phyloP scores from a whole-genome alignment of 2,888 invertebrate species.

The Caenorhabditis afra region DNA sequence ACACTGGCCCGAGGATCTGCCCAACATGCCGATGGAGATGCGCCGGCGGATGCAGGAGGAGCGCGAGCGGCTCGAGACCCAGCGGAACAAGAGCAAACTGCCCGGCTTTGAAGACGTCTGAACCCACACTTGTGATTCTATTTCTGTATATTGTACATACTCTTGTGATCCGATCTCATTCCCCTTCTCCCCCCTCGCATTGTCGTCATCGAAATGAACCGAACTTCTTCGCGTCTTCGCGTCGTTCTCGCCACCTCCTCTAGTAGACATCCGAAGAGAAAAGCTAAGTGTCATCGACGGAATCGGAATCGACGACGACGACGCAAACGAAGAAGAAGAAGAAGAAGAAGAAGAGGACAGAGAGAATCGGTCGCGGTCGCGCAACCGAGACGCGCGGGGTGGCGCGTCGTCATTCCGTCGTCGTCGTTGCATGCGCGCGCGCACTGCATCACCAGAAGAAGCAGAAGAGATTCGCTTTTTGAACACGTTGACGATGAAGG shows the following conservation, averaged over 20 bases:
- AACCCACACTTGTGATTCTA: no score
- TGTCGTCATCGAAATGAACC: no score
- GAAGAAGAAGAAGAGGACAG: constrained; percentile 23
- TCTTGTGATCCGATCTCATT: no score
- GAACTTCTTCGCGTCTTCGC: not conserved
- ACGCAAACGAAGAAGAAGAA: not conserved
- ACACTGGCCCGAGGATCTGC: constrained; percentile 63
- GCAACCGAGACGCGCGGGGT: constrained; percentile 45
- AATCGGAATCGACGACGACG: no score
- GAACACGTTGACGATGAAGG: constrained; percentile 12
- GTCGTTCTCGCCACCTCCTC: not conserved
- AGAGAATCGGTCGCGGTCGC: constrained; percentile 46
- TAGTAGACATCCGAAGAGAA: not conserved
- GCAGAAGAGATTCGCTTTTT: constrained; percentile 14
- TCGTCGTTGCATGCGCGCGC: constrained; percentile 6
- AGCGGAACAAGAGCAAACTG: constrained; percentile 47
- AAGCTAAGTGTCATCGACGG: constrained; percentile 21
- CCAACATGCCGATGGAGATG: constrained; percentile 63
- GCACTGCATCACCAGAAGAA: no score
- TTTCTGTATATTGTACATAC: not conserved
- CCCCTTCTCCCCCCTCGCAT: not conserved
- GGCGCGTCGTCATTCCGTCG: no score
- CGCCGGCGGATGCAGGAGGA: constrained; percentile 56
- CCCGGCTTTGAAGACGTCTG: constrained; percentile 44
- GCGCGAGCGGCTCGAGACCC: constrained; percentile 38